Base-by-base conservation (phyloP, 2,888 invertebrate genomes). In the Hoplodrina blanda region DNA sequence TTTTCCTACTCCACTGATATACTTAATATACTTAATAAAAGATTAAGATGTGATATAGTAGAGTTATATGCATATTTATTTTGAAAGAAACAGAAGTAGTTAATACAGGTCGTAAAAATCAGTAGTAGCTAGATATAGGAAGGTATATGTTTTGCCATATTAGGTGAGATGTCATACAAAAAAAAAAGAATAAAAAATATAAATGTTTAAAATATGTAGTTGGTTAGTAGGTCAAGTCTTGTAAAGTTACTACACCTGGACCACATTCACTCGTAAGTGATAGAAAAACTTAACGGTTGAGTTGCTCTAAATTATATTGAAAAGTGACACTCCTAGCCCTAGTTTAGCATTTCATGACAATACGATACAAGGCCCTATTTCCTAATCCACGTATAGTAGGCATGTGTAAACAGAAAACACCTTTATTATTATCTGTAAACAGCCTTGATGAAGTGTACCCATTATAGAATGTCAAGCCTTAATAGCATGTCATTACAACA, bases 251-350 rank as follows among this genome's bases (percentile, higher is more conserved):
- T 25, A 50, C 30, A 13, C 17, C 10, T 8, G 10, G 2, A 20
- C 17, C n/a, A 59, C 30, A 30, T 44, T 53, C 33, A 7, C 20
- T 46, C 4, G 20, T 20, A 30, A 46, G 44, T 71, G 41, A 52
- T 46, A 57, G 17, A 54, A 70, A 71, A 52, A 62, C 49, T 30
- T 72, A 50, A 65, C 59, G 49, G 73, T 63, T 37, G 46, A 78
- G 6, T 57, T 44, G 19, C 33, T 49, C n/a, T 10, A 60, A 63
- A 74, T 65, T 2, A 30, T 69, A 73, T 64, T 52, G 41, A 69
- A 78, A 73, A 62, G 68, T 46, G 65, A n/a, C 71, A 61, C 76
- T 57, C 71, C 80, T 44, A 61, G 56, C 50, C 13, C 65, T 57
- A 55, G 25, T 73, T 78, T 33, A 37, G 52, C 59, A 61, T 78